Evolutionary conservation across 2,888 invertebrate genomes (phyloP).

Genomic region (Chelonus formosanus): DNA sequence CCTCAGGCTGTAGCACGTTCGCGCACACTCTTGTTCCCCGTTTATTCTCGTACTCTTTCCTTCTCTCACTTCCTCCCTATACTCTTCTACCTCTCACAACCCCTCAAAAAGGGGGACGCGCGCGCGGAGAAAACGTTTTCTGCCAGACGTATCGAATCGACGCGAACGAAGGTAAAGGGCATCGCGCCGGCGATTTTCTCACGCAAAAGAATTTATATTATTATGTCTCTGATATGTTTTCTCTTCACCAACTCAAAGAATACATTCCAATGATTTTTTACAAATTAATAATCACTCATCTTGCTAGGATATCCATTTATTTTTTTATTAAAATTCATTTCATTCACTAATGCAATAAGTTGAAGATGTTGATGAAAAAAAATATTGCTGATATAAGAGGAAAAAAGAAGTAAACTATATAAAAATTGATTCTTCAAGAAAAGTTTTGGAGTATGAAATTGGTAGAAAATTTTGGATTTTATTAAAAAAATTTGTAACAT

Average conservation of each 20-base stretch:
- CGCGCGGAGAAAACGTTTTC: conserved; percentile 46
- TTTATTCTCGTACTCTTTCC: conserved; percentile 18
- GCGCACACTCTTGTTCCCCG: conserved; percentile 28
- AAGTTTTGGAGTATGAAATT: no score
- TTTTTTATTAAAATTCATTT: no score
- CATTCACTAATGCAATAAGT: no score
- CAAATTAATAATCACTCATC: no score
- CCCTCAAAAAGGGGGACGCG: conserved; percentile 35
- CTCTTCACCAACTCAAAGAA: not conserved
- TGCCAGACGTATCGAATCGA: conserved; percentile 53
- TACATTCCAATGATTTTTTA: no score
- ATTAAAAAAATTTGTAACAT: no score
- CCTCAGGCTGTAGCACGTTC: conserved; percentile 30
- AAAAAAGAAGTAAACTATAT: no score
- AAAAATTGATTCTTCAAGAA: no score
- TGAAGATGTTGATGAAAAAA: no score
- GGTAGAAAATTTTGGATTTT: no score
- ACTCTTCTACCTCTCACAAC: conserved; percentile 9
- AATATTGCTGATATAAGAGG: no score
- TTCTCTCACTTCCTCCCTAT: conserved; percentile 23
- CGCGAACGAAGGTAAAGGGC: conserved; percentile 47
- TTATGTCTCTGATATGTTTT: not conserved
- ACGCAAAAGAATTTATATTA: not conserved
- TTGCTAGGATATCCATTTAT: no score
- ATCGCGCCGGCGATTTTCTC: conserved; percentile 37